These are phyloP conservation scores for Listronotus oregonensis DNA, from an alignment of 1,140 invertebrate species.

Conservation along the genomic window DNA sequence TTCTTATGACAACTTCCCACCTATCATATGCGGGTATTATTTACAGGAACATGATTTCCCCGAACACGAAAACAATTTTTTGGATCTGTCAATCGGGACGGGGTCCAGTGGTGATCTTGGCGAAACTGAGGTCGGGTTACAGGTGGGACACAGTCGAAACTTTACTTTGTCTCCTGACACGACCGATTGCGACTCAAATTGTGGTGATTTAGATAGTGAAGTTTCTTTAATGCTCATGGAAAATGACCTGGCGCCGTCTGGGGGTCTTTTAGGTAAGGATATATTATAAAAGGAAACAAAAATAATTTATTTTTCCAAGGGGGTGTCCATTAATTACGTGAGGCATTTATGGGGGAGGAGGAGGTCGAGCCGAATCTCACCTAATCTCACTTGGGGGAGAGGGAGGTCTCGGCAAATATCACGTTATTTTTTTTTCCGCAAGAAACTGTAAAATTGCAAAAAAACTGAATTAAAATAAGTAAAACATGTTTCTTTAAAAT, in stretches of 20 bases:
- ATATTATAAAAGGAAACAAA: too few species aligned
- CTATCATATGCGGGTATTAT: conserved; percentile 5
- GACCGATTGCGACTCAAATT: conserved; percentile 92
- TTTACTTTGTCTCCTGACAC: conserved; percentile 93
- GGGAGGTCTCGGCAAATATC: too few species aligned
- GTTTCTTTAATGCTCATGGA: conserved; percentile 75
- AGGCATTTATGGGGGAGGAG: too few species aligned
- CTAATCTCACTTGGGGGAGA: too few species aligned
- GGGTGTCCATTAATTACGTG: too few species aligned
- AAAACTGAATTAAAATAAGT: too few species aligned
- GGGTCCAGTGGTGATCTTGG: conserved; percentile 71
- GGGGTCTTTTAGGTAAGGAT: conserved; percentile 48
- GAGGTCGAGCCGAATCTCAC: too few species aligned
- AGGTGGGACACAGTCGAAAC: conserved; percentile 71
- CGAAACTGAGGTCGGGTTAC: conserved; percentile 69
- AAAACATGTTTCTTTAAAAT: too few species aligned
- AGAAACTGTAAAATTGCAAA: too few species aligned
- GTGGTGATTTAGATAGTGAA: conserved; percentile 82
- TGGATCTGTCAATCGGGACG: conserved; percentile 68
- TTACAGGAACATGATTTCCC: conserved; percentile 59
- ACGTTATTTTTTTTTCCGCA: too few species aligned
- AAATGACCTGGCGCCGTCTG: conserved; percentile 62
- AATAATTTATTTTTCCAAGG: too few species aligned
- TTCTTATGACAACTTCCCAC: not conserved
- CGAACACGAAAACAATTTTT: conserved; percentile 67